Percentiles rank a stretch among this genome's conserved stretches.
These are phyloP conservation scores for Pongo pygmaeus DNA, from an alignment of 2,113 vertebrate genomes.

Conservation along the genomic window DNA sequence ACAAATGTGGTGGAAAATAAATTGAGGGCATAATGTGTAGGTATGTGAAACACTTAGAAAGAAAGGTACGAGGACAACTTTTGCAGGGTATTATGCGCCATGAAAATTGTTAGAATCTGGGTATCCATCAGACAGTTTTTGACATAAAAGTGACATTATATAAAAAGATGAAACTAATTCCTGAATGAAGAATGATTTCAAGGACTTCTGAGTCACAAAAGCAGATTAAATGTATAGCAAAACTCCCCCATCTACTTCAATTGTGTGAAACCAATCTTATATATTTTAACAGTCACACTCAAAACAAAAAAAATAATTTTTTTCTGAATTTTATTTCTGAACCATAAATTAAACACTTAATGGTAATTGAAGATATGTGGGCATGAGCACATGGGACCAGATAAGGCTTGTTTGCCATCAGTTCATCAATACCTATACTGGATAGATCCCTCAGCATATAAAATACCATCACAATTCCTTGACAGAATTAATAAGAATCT, in stretches of 20 bases:
- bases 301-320: not conserved
- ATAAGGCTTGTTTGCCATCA: not conserved
- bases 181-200: not conserved
- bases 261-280: not conserved
- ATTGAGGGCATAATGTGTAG: not conserved
- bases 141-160: not conserved
- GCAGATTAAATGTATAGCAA: not conserved
- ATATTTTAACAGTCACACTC: not conserved
- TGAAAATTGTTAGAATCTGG: not conserved
- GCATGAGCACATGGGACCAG: not conserved
- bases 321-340: constrained; percentile 30
- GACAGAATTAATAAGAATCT: not conserved
- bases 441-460: not conserved
- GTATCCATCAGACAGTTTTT: not conserved
- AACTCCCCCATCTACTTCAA: not conserved
- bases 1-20: not conserved
- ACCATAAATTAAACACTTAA: not conserved
- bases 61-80: not conserved
- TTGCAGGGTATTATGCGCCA: not conserved
- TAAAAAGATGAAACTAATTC: not conserved
- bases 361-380: not conserved
- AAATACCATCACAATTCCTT: not conserved
- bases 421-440: not conserved
- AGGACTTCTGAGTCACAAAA: not conserved
- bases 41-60: not conserved